These are phyloP conservation scores for Leptinotarsa juncta DNA, from an alignment of 2,888 invertebrate species.

Conservation along the genomic window DNA sequence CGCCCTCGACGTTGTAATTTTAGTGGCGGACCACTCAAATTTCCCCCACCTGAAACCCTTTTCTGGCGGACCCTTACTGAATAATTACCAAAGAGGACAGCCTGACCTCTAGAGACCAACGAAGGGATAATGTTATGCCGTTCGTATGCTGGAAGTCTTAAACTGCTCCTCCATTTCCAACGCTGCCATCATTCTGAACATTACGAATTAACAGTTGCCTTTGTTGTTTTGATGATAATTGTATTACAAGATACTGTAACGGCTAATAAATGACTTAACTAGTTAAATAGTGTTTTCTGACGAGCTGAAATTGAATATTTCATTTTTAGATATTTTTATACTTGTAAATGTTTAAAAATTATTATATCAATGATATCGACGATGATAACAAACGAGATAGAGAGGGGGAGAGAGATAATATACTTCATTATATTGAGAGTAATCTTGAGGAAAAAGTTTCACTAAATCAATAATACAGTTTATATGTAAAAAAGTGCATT, in stretches of 20 bases:
- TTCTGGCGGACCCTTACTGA: slow-evolving; percentile 60
- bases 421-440: no score
- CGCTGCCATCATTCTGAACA: slow-evolving; percentile 27
- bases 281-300: not conserved
- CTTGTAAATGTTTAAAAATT: no score
- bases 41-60: slow-evolving; percentile 39
- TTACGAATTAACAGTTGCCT: slow-evolving; percentile 31
- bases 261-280: not conserved
- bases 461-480: no score
- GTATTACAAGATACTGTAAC: slow-evolving; percentile 1
- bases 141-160: slow-evolving; percentile 21
- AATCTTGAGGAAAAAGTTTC: no score
- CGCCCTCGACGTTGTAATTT: slow-evolving; percentile 57
- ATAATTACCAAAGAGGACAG: slow-evolving; percentile 62
- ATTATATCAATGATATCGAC: no score
- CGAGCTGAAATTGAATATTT: no score
- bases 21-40: slow-evolving; percentile 44
- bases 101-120: slow-evolving; percentile 63
- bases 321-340: no score
- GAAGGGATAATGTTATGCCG: slow-evolving; percentile 58
- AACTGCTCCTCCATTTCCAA: slow-evolving; percentile 38
- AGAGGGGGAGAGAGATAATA: no score
- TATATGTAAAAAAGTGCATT: no score
- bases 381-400: no score
- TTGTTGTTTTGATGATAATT: slow-evolving; percentile 32